Percentiles rank a stretch among this genome's conserved stretches.
Evolutionary conservation across 2,113 vertebrate genomes (phyloP).

Genomic region (Pedionomus torquatus): DNA sequence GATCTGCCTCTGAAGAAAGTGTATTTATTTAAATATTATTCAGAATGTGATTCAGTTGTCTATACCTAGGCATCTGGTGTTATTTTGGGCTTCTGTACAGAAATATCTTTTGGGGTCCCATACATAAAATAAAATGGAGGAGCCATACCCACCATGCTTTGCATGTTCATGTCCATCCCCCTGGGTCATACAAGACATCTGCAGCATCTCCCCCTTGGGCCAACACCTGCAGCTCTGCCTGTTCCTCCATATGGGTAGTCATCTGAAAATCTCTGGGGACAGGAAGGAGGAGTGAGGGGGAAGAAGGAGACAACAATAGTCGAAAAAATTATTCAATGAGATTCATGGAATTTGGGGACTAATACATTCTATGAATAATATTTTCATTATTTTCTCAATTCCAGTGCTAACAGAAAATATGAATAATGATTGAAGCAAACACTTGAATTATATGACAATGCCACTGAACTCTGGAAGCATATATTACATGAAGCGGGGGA

Average conservation of each 20-base stretch:
- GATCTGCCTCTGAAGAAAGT: not conserved
- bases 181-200: not conserved
- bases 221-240: not conserved
- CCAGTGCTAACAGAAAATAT: conserved; percentile 8
- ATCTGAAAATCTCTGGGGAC: not conserved
- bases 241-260: not conserved
- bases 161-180: not conserved
- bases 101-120: not conserved
- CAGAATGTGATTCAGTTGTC: not conserved
- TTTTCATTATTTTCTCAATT: conserved; percentile 51
- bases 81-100: not conserved
- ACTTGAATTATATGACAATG: conserved; percentile 19
- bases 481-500: not conserved
- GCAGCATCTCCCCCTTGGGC: not conserved
- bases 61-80: not conserved
- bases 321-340: conserved; percentile 53
- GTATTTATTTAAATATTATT: not conserved
- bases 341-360: conserved; percentile 45
- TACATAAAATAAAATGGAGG: not conserved
- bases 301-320: not conserved
- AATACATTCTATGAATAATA: conserved; percentile 59
- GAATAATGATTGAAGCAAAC: conserved; percentile 53
- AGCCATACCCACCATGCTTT: not conserved
- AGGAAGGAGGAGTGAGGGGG: not conserved
- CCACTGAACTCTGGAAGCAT: not conserved